Conservation (phyloP, 2,797 vertebrate genomes). For the Myotis planiceps region DNA sequence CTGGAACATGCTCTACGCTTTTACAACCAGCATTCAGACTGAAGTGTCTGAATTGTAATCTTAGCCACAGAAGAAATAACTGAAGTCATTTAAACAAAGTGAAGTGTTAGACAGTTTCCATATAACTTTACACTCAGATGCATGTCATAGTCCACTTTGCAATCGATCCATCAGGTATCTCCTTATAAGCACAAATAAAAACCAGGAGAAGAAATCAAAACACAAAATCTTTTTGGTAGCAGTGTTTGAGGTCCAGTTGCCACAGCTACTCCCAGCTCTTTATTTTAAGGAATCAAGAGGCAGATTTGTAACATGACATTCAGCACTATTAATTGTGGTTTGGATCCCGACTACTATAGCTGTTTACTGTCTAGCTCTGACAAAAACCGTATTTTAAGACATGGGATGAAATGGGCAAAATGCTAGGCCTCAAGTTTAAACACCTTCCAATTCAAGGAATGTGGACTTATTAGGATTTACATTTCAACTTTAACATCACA, state of each 20-base stretch:
- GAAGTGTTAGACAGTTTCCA: slow-evolving; percentile 74
- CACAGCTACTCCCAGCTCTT: slow-evolving; percentile 41
- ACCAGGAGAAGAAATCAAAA: slow-evolving; percentile 71
- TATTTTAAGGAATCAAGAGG: slow-evolving; percentile 60
- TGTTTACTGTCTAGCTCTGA: slow-evolving; percentile 55
- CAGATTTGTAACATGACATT: slow-evolving; percentile 36
- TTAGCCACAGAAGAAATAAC: slow-evolving; percentile 66
- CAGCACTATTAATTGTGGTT: slow-evolving; percentile 47
- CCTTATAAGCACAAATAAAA: slow-evolving; percentile 77
- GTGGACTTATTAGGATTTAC: slow-evolving; percentile 37
- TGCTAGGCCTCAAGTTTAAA: slow-evolving; percentile 39
- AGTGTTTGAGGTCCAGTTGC: slow-evolving; percentile 48
- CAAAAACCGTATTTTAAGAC: slow-evolving; percentile 57
- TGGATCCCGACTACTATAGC: neutral
- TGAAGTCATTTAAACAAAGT: slow-evolving; percentile 77
- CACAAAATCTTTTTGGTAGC: slow-evolving; percentile 33
- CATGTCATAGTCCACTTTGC: slow-evolving; percentile 50
- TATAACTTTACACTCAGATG: slow-evolving; percentile 69
- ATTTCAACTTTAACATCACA: slow-evolving; percentile 51
- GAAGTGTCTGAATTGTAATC: slow-evolving; percentile 55
- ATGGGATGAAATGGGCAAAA: slow-evolving; percentile 32
- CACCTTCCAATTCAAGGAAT: slow-evolving; percentile 30
- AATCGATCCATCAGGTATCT: slow-evolving; percentile 69
- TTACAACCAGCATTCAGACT: slow-evolving; percentile 61
- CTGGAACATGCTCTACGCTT: slow-evolving; percentile 56